Base-by-base conservation (phyloP, 2,797 vertebrate genomes). In the Microctenopoma stevenorrisi region DNA sequence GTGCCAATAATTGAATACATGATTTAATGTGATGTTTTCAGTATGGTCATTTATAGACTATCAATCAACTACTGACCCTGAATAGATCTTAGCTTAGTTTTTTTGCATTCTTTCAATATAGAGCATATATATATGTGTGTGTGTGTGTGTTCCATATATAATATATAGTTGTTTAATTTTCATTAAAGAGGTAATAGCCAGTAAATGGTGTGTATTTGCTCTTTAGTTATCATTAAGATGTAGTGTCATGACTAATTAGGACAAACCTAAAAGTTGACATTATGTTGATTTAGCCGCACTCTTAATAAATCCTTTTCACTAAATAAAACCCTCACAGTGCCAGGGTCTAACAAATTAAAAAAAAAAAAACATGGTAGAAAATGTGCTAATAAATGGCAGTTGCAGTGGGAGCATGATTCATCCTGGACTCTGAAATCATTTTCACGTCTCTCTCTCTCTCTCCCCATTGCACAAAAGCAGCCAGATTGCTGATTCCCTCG, bases 361-460 rank as follows among this genome's bases (percentile, higher is more conserved):
- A 56, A 73, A 73, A 68, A 66, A 26, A 43, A 64, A 56, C 68
- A 75, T 48, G 50, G 72, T 62, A 58, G 59, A 82, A 84, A 89
- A 83, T 64, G 72, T 76, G 79, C 64, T 83, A 86, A 87, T 89
- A 88, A 89, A 85, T 81, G 82, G 83, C 80, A 82, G 78, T 76
- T 78, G 75, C 66, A 73, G 72, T 50, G 77, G 72, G 79, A 86
- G 75, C 18, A 4, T 82, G 89, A 93, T 90, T 91, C 87, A 92
- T 92, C 80, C 76, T 49, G 67, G 73, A 69, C 83, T 84, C 82
- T 90, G 83, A 91, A 93, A 93, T 91, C 74, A 86, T 87, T 81
- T 86, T 66, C 82, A 86, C 76, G 73, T 91, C 83, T 87, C 81
- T 82, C 80, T 43, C 68, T 87, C 81, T 82, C 80, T 79, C 71